Conservation (phyloP, 2,113 vertebrate species). For the Bos taurus region ARS-UCD2.0 NC_037356.1:30782001-30782500, state of each 20-base stretch:
- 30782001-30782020: neutral
- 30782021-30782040: neutral
- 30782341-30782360: neutral
- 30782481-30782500: neutral
- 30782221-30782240: neutral
- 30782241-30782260: neutral
- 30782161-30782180: neutral
- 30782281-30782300: neutral
- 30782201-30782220: neutral
- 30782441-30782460: neutral
- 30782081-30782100: neutral
- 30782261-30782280: accelerated
- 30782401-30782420: neutral
- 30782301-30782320: neutral
- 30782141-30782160: neutral
- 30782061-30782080: neutral
- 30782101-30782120: neutral
- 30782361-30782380: neutral
- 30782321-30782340: neutral
- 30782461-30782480: neutral
- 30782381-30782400: neutral
- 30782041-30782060: neutral
- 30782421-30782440: neutral
- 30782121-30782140: neutral
- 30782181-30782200: neutral